phyloP scores from a whole-genome alignment of 2,113 vertebrate genomes.

The Vireo altiloquus region DNA sequence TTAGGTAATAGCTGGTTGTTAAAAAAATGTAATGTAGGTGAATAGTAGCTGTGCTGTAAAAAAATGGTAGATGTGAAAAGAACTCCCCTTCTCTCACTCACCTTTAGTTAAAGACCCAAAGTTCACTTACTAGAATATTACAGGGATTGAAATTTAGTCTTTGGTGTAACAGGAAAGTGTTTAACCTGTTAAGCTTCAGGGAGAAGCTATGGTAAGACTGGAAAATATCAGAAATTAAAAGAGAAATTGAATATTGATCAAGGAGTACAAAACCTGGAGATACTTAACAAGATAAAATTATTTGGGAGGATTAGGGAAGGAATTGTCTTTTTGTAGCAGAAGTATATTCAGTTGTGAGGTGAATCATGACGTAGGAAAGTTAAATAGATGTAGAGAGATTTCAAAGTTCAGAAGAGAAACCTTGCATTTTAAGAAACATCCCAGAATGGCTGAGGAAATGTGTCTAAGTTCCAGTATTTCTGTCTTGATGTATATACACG shows the following conservation, averaged over 20 bases:
- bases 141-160: neutral
- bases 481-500: neutral
- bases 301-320: neutral
- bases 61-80: neutral
- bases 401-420: neutral
- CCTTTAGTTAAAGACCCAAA: neutral
- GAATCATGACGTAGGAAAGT: neutral
- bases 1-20: neutral
- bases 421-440: neutral
- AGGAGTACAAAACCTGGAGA: neutral
- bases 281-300: neutral
- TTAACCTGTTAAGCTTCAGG: neutral
- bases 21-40: neutral
- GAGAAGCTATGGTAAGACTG: neutral
- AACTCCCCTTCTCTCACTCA: neutral
- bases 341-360: neutral
- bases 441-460: neutral
- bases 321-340: neutral
- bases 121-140: neutral
- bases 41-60: neutral
- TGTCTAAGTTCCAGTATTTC: neutral
- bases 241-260: neutral
- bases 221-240: neutral
- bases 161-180: neutral
- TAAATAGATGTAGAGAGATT: neutral